phyloP scores from a whole-genome alignment of 2,888 invertebrate species.

The Agrypnus murinus region DNA sequence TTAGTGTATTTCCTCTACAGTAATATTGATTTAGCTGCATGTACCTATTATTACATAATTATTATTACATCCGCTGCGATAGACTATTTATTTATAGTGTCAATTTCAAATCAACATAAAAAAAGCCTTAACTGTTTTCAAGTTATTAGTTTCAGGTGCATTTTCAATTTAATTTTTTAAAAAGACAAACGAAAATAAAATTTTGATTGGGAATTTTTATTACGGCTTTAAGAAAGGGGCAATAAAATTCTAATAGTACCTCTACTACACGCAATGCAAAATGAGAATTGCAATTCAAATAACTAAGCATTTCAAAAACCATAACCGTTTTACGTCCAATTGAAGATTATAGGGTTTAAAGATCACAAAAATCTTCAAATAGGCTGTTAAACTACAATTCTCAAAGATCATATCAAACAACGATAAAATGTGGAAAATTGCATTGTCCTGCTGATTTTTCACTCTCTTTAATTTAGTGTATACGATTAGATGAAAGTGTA shows the following conservation, averaged over 20 bases:
- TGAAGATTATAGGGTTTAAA: conserved; percentile 2
- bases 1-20: too few relatives aligned
- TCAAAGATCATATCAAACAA: conserved; percentile 5
- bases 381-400: conserved; percentile 19
- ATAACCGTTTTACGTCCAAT: conserved; percentile 24
- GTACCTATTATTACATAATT: too few relatives aligned
- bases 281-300: conserved; percentile 11
- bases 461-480: conserved; percentile 17
- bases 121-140: too few relatives aligned
- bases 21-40: too few relatives aligned
- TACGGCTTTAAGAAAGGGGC: not conserved
- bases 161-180: too few relatives aligned
- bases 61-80: too few relatives aligned
- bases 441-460: conserved; percentile 16
- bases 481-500: not conserved
- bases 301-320: not conserved
- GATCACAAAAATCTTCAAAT: conserved; percentile 1
- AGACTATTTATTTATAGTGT: too few relatives aligned
- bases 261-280: conserved; percentile 1
- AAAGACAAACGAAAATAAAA: not conserved
- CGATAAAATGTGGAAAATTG: conserved; percentile 15
- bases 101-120: too few relatives aligned
- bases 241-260: not conserved
- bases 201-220: not conserved
- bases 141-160: too few relatives aligned